Evolutionary conservation across 2,113 vertebrate species (phyloP).

Genomic region (Argyrosomus japonicus): DNA sequence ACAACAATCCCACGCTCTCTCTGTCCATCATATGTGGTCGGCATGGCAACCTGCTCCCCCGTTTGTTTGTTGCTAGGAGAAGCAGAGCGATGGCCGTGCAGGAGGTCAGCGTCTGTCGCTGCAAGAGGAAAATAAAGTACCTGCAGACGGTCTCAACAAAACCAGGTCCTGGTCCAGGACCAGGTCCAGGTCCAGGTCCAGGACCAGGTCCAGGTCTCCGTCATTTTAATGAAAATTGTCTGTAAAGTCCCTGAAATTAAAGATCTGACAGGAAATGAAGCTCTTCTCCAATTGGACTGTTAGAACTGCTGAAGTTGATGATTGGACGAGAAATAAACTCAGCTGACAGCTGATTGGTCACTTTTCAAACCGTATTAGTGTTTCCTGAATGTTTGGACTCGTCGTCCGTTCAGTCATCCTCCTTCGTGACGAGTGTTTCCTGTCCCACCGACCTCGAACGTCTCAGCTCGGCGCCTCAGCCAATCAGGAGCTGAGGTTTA

Average conservation of each 20-base stretch:
- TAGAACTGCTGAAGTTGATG: constrained; percentile 6
- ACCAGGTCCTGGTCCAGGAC: too few species aligned
- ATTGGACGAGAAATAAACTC: not conserved
- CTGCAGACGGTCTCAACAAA: not conserved
- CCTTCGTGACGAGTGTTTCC: not conserved
- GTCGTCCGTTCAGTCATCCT: not conserved
- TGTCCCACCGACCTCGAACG: constrained; percentile 20
- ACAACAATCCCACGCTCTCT: constrained; percentile 59
- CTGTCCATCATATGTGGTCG: constrained; percentile 44
- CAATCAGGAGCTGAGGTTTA: constrained; percentile 32
- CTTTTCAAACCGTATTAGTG: not conserved
- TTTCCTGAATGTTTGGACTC: not conserved
- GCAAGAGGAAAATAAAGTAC: constrained; percentile 8
- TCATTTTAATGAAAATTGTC: not conserved
- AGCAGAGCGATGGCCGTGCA: not conserved
- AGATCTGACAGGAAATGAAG: constrained; percentile 37
- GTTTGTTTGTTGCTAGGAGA: constrained; percentile 47
- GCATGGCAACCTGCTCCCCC: constrained; percentile 36
- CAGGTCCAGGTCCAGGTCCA: too few species aligned
- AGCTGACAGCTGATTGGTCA: not conserved
- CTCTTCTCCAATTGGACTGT: constrained; percentile 48
- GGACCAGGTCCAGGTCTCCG: not conserved
- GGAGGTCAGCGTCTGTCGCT: constrained; percentile 18
- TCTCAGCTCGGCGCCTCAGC: constrained; percentile 7
- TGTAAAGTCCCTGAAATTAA: constrained; percentile 40